A percentile compares a stretch with the other conserved stretches of the same genome.
These are phyloP conservation scores for Drosophila oshimai DNA, from an alignment of 1,140 invertebrate species.

Conservation along the genomic window DNA sequence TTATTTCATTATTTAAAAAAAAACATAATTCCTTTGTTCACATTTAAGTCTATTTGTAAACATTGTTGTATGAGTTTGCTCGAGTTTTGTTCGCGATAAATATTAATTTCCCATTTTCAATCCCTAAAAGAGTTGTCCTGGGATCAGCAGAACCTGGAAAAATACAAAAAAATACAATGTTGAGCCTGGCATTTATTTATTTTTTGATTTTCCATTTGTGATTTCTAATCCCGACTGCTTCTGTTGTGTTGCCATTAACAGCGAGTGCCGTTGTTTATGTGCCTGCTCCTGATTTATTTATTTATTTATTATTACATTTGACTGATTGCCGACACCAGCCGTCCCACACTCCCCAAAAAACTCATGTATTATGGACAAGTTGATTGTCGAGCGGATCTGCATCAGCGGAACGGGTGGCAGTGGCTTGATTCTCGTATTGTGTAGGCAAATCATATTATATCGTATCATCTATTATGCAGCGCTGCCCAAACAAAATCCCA, in stretches of 20 bases:
- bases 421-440: slow-evolving; percentile 65
- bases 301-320: slow-evolving; percentile 78
- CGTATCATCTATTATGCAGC: slow-evolving; percentile 64
- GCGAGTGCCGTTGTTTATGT: slow-evolving; percentile 25
- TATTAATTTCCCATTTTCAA: slow-evolving; percentile 6
- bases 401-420: slow-evolving; percentile 4
- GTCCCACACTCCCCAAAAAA: slow-evolving; percentile 1
- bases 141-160: neutral
- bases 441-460: slow-evolving; percentile 75
- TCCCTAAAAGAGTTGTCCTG: slow-evolving; percentile 11
- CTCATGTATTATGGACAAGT: slow-evolving; percentile 73
- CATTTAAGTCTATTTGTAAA: neutral
- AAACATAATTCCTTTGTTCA: neutral
- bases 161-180: neutral
- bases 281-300: slow-evolving; percentile 53
- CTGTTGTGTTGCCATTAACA: slow-evolving; percentile 24
- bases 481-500: slow-evolving; percentile 37
- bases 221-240: slow-evolving; percentile 33
- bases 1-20: neutral
- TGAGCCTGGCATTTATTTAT: slow-evolving; percentile 2
- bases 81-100: neutral
- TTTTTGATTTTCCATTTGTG: slow-evolving; percentile 29
- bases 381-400: slow-evolving; percentile 66
- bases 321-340: slow-evolving; percentile 59
- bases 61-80: neutral